Conservation (phyloP, 2,888 invertebrate species). For the Oegoconia quadripuncta region DNA sequence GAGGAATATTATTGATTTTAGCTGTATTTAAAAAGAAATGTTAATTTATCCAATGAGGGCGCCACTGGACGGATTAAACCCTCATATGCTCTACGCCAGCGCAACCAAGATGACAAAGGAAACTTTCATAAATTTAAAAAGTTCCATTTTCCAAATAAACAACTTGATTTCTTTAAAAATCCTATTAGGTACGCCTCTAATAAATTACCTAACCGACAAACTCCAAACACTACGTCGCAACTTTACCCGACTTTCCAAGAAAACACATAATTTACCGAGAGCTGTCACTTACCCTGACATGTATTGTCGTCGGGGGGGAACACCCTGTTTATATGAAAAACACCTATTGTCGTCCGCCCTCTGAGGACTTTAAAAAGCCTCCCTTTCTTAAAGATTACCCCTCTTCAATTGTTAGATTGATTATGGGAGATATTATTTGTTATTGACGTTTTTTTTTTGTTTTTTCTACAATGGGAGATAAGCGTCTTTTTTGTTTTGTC, state of each 20-base stretch:
- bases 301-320: constrained; percentile 15
- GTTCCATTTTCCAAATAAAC: too few relatives aligned
- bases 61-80: too few relatives aligned
- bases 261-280: constrained; percentile 24
- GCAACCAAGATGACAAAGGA: too few relatives aligned
- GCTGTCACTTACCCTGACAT: constrained; percentile 20
- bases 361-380: constrained; percentile 24
- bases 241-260: constrained; percentile 14
- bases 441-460: constrained; percentile 13
- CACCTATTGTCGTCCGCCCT: constrained; percentile 25
- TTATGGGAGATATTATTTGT: constrained; percentile 17
- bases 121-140: too few relatives aligned
- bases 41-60: too few relatives aligned
- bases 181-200: constrained; percentile 4
- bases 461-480: constrained; percentile 5
- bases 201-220: constrained; percentile 15
- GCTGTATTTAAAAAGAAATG: too few relatives aligned
- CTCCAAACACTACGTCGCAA: constrained; percentile 10
- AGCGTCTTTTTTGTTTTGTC: background rate
- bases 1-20: too few relatives aligned
- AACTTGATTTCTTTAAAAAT: too few relatives aligned
- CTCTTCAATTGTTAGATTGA: constrained; percentile 25
- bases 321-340: constrained; percentile 26
- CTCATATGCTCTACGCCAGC: too few relatives aligned
- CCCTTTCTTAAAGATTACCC: constrained; percentile 22